Percentiles rank a stretch among this genome's conserved stretches.
Conservation (phyloP, 2,797 vertebrate genomes). For the Pteropus rufus region DNA sequence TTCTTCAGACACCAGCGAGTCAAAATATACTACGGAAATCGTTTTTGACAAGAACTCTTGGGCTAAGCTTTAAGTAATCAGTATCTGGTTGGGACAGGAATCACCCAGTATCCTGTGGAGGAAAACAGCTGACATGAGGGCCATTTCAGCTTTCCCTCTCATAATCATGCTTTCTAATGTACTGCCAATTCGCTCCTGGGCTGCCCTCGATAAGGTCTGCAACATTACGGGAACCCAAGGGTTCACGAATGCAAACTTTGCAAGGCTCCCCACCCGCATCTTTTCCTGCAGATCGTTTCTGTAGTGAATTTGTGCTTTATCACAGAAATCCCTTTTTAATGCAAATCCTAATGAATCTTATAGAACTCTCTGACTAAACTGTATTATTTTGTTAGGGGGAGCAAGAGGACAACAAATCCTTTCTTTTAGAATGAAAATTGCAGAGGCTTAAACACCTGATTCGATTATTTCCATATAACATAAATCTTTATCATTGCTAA, state of each 20-base stretch:
- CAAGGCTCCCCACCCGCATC: slow-evolving; percentile 70
- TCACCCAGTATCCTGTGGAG: slow-evolving; percentile 87
- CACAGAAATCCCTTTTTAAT: slow-evolving; percentile 64
- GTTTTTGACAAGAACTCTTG: slow-evolving; percentile 86
- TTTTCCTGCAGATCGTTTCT: slow-evolving; percentile 80
- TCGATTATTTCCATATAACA: neutral
- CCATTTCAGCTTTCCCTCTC: slow-evolving; percentile 83
- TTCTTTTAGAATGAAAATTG: neutral
- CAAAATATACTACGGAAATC: slow-evolving; percentile 84
- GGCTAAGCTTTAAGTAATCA: slow-evolving; percentile 87
- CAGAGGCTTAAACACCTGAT: neutral
- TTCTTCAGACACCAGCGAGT: slow-evolving; percentile 82
- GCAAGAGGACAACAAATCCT: neutral
- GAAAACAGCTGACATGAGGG: slow-evolving; percentile 86
- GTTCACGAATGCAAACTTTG: slow-evolving; percentile 72
- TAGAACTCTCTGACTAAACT: neutral
- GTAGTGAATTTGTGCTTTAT: slow-evolving; percentile 68
- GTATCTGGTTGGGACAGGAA: slow-evolving; percentile 88
- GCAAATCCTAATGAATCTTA: slow-evolving; percentile 20
- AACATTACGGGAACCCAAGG: slow-evolving; percentile 78
- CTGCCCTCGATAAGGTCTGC: slow-evolving; percentile 78
- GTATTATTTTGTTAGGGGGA: neutral
- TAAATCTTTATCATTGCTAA: neutral
- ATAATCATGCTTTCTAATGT: slow-evolving; percentile 86
- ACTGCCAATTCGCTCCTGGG: slow-evolving; percentile 83